Evolutionary conservation across 2,888 invertebrate species (phyloP).

Genomic region (Anarsia innoxiella): DNA sequence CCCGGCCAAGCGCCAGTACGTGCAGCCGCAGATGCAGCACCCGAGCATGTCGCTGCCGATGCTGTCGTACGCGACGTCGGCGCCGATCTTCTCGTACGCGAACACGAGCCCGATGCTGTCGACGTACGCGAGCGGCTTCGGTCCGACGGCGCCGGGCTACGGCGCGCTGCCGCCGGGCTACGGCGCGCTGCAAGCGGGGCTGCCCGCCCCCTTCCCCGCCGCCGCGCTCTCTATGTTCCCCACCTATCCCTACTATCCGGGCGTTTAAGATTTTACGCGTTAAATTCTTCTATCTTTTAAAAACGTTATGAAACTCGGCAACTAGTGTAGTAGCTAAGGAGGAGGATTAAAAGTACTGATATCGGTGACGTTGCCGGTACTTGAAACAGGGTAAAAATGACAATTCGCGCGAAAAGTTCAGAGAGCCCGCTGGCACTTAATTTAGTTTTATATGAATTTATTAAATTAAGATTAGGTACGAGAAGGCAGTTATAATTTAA

Average conservation of each 20-base stretch:
- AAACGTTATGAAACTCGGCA: constrained; percentile 1
- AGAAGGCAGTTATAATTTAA: constrained; percentile 21
- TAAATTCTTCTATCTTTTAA: no score
- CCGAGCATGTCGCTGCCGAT: constrained; percentile 59
- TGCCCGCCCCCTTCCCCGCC: constrained; percentile 42
- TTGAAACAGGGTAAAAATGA: constrained; percentile 60
- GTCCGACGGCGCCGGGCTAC: constrained; percentile 38
- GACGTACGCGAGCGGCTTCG: constrained; percentile 45
- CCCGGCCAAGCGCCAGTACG: constrained; percentile 68
- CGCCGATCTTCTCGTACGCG: constrained; percentile 71
- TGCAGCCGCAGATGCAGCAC: constrained; percentile 48
- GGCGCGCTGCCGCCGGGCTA: constrained; percentile 49
- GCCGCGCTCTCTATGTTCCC: constrained; percentile 50
- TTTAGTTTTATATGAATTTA: constrained; percentile 12
- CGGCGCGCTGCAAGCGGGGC: constrained; percentile 41
- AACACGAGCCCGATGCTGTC: constrained; percentile 51
- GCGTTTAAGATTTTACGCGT: constrained; percentile 35
- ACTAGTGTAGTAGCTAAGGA: constrained; percentile 11
- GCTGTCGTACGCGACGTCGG: constrained; percentile 69
- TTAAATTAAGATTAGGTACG: constrained; percentile 4
- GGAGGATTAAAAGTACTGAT: no score
- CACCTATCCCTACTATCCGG: constrained; percentile 53
- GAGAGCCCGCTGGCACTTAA: constrained; percentile 20
- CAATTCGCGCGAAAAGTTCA: constrained; percentile 45
- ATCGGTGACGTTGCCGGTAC: no score